Conservation (phyloP, 2,113 vertebrate genomes). For the Turdus rufiventris region DNA sequence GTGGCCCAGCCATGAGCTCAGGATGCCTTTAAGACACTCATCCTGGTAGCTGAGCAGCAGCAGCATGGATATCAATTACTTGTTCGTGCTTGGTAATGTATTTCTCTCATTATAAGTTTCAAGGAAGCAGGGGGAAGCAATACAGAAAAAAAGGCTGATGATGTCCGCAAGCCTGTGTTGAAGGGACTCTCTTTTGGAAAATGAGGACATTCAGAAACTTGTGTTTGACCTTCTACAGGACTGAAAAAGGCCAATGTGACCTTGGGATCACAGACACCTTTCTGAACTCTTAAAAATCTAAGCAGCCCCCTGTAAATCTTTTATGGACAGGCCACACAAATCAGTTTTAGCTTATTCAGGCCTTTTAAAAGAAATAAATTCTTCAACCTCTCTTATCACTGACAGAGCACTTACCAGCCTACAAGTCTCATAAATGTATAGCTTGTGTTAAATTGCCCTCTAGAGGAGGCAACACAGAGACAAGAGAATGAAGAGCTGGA, state of each 20-base stretch:
- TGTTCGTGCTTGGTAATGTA: background rate
- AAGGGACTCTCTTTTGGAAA: background rate
- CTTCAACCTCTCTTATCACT: background rate
- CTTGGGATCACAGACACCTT: background rate
- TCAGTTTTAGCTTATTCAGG: background rate
- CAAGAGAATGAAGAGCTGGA: background rate
- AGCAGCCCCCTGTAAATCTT: background rate
- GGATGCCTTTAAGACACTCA: background rate
- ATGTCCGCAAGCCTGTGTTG: background rate
- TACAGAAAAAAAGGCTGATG: background rate
- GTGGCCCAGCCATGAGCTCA: background rate
- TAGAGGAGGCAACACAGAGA: slow-evolving; percentile 28
- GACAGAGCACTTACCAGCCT: background rate
- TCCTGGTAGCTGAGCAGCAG: background rate
- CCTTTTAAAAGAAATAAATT: slow-evolving; percentile 32
- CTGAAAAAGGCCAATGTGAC: background rate
- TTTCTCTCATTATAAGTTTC: background rate
- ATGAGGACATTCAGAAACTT: background rate
- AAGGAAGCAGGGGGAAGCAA: background rate
- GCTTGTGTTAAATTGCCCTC: slow-evolving; percentile 67
- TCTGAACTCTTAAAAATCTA: background rate
- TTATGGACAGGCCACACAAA: background rate
- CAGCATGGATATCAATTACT: background rate
- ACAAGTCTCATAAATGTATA: background rate
- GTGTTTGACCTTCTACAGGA: background rate